Evolutionary conservation across 2,888 invertebrate genomes (phyloP).

Genomic region (Liodrosophila aerea): DNA sequence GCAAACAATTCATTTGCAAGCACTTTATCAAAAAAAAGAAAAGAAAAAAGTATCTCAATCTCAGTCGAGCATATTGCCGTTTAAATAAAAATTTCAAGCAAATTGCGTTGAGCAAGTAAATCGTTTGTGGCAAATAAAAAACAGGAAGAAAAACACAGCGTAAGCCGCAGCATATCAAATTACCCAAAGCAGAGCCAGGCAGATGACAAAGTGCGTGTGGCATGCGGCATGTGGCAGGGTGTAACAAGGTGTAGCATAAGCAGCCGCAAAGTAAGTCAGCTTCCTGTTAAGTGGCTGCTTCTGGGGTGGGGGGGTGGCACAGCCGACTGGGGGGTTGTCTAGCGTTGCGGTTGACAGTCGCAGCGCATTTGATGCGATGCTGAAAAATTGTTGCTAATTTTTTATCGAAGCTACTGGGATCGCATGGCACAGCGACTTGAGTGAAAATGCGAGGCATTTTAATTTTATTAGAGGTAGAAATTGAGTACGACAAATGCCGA

Average conservation of each 20-base stretch:
- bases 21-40: slow-evolving; percentile 13
- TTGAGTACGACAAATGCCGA: slow-evolving; percentile 28
- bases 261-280: slow-evolving; percentile 59
- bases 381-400: slow-evolving; percentile 76
- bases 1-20: slow-evolving; percentile 43
- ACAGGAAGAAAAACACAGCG: slow-evolving; percentile 12
- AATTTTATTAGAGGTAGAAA: slow-evolving; percentile 59
- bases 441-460: slow-evolving; percentile 70
- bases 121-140: slow-evolving; percentile 74
- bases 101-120: slow-evolving; percentile 60
- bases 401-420: slow-evolving; percentile 52
- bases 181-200: slow-evolving; percentile 40
- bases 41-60: slow-evolving; percentile 13
- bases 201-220: slow-evolving; percentile 68
- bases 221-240: slow-evolving; percentile 32
- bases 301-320: background rate
- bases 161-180: slow-evolving; percentile 77
- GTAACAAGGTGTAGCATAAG: slow-evolving; percentile 67
- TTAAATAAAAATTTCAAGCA: slow-evolving; percentile 65
- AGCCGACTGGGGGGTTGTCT: slow-evolving; percentile 10
- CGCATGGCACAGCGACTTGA: slow-evolving; percentile 51
- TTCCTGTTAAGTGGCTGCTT: slow-evolving; percentile 58
- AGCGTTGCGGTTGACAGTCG: slow-evolving; percentile 69
- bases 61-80: slow-evolving; percentile 60
- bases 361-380: slow-evolving; percentile 66